Percentiles rank a stretch among this genome's conserved stretches.
These are phyloP conservation scores for Pyrgilauda ruficollis DNA, from an alignment of 2,113 vertebrate genomes.

Conservation along the genomic window DNA sequence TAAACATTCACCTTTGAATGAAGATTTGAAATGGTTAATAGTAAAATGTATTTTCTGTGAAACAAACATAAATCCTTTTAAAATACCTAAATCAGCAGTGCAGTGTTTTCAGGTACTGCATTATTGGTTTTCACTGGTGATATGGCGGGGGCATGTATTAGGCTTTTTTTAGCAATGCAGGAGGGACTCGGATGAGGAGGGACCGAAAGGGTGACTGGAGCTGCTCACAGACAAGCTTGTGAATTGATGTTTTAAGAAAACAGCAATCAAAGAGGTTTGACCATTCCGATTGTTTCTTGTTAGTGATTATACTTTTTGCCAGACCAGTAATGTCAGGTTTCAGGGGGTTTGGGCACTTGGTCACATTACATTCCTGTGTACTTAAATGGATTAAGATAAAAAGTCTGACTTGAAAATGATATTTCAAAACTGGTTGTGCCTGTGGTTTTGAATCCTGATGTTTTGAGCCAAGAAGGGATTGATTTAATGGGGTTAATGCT, in stretches of 20 bases:
- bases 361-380: slow-evolving; percentile 21
- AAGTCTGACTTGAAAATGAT: slow-evolving; percentile 56
- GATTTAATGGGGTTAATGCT: slow-evolving; percentile 56
- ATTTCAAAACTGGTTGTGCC: slow-evolving; percentile 57
- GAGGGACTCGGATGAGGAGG: background rate
- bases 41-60: background rate
- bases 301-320: background rate
- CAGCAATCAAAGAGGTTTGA: background rate
- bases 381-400: slow-evolving; percentile 58
- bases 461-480: slow-evolving; percentile 61
- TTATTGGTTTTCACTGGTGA: background rate
- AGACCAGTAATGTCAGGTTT: background rate
- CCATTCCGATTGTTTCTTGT: background rate
- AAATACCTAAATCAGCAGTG: background rate
- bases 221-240: background rate
- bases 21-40: background rate
- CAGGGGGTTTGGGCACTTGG: background rate
- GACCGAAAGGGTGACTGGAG: background rate
- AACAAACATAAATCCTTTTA: background rate
- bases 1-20: background rate
- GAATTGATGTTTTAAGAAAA: slow-evolving; percentile 4
- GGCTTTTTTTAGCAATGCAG: background rate
- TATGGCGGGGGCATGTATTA: rapidly evolving
- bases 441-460: slow-evolving; percentile 56
- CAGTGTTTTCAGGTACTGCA: rapidly evolving